Conservation (phyloP, 2,113 vertebrate genomes). For the Myodes glareolus region DNA sequence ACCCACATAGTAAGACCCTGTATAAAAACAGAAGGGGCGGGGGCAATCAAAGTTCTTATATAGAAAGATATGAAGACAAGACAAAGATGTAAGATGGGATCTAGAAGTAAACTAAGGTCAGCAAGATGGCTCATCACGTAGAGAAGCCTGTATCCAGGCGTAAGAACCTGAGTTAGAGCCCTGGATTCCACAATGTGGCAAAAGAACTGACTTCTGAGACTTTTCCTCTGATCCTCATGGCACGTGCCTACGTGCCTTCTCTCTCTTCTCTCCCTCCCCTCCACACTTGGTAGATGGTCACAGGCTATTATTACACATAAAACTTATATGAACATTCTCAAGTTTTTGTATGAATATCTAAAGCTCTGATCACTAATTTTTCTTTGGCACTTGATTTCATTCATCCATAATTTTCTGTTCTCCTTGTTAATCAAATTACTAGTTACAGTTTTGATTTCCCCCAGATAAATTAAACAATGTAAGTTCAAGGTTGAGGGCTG, state of each 20-base stretch:
- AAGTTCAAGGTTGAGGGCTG: background rate
- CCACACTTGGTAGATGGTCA: background rate
- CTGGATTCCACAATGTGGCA: background rate
- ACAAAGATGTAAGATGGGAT: slow-evolving; percentile 19
- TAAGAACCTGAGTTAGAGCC: background rate
- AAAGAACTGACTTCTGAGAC: background rate
- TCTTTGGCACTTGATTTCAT: background rate
- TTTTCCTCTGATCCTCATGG: too few relatives aligned
- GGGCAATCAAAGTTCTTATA: background rate
- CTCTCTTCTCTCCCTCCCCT: background rate
- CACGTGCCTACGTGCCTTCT: background rate
- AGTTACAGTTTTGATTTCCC: background rate
- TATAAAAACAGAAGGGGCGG: background rate
- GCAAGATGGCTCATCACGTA: background rate
- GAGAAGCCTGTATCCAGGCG: background rate
- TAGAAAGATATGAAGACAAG: slow-evolving; percentile 37
- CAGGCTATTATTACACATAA: slow-evolving; percentile 3
- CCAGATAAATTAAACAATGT: slow-evolving; percentile 10
- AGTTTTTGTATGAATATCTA: too few relatives aligned
- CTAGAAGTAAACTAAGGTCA: slow-evolving; percentile 7
- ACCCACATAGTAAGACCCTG: background rate
- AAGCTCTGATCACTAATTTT: background rate
- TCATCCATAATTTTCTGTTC: background rate
- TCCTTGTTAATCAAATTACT: slow-evolving; percentile 18
- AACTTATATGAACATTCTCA: too few relatives aligned